Conservation (phyloP, 2,888 invertebrate species). For the Dryobota labecula region DNA sequence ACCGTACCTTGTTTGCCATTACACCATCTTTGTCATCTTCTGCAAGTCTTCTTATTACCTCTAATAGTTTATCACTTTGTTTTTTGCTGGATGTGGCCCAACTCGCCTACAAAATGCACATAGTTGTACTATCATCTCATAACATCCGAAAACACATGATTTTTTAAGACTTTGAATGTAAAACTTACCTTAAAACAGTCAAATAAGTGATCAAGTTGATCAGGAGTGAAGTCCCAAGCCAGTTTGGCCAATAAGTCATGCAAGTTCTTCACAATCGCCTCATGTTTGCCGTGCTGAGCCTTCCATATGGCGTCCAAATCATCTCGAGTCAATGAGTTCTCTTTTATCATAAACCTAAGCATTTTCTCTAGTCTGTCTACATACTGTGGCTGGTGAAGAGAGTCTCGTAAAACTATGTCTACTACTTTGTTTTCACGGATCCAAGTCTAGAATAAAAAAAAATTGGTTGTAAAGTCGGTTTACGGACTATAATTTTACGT, state of each 20-base stretch:
- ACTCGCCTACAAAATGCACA: slow-evolving; percentile 91
- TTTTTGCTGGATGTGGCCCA: slow-evolving; percentile 99
- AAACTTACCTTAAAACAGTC: slow-evolving; percentile 96
- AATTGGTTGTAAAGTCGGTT: too few species aligned
- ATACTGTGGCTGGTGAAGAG: slow-evolving; percentile 99
- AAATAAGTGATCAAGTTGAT: slow-evolving; percentile 98
- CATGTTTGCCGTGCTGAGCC: slow-evolving; percentile 99
- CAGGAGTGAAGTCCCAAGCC: slow-evolving; percentile 99
- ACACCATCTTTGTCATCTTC: slow-evolving; percentile 99
- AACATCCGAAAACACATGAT: too few species aligned
- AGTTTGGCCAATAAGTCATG: slow-evolving; percentile 98
- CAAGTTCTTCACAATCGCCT: slow-evolving; percentile 99
- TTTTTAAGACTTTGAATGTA: not conserved
- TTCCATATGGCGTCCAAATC: slow-evolving; percentile 99
- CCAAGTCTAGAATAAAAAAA: slow-evolving; percentile 95
- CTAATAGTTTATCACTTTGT: slow-evolving; percentile 98
- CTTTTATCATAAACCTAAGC: slow-evolving; percentile 98
- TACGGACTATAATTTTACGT: too few species aligned
- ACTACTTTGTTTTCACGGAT: slow-evolving; percentile 98
- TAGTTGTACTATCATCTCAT: slow-evolving; percentile 1
- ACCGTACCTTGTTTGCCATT: slow-evolving; percentile 97
- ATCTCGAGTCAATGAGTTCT: slow-evolving; percentile 95
- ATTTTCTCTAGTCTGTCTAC: slow-evolving; percentile 99
- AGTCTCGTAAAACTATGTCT: slow-evolving; percentile 98
- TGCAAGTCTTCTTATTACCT: slow-evolving; percentile 97